Base-by-base conservation (phyloP, 2,888 invertebrate species). In the Lysandra coridon region DNA sequence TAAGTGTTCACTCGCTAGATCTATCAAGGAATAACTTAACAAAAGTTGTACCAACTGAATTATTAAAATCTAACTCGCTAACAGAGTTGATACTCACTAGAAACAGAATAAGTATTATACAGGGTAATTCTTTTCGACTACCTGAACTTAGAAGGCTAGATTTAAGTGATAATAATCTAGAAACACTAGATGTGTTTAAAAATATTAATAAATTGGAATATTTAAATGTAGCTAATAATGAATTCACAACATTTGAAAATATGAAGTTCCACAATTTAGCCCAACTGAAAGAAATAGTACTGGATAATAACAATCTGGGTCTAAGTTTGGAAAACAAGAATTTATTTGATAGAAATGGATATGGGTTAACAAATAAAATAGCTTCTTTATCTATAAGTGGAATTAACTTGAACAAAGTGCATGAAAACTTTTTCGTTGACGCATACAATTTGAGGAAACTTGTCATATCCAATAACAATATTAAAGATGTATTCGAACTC, bases 401-500 rank as follows among this genome's bases (percentile, higher is more conserved):
- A 1, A 86, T 93, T 3, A 85, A 87, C 62, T 82, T 94, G 0
- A 85, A 87, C 30, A 76, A 40, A 4, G 88, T 94, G 0, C 89
- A 90, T 1, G 90, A 92, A 12, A 91, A 93, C 80, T 93, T 94
- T 82, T 93, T 95, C 73, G 84, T 89, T 0, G 90, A 92, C 79
- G 91, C 91, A 0, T 94, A 92, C 83, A 91, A 95, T 82, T 85
- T 96, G 78, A 88, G 90, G 80, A 87, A 88, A 80, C 84, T 96
- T 0, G 87, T 89, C 0, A 87, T 96, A 78, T 89, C 95, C 0
- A 92, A 95, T 79, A 97, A 97, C 84, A 92, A 94, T 17, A 87
- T 96, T 2, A 87, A 85, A 0, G 88, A 89, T 4, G 87, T 96
- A 10, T 96, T 96, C 40, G 89, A 92, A 57, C 84, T 96, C 79